A percentile compares a stretch with the other conserved stretches of the same genome.
Evolutionary conservation across 2,113 vertebrate genomes (phyloP).

Genomic region (Anseranas semipalmata): DNA sequence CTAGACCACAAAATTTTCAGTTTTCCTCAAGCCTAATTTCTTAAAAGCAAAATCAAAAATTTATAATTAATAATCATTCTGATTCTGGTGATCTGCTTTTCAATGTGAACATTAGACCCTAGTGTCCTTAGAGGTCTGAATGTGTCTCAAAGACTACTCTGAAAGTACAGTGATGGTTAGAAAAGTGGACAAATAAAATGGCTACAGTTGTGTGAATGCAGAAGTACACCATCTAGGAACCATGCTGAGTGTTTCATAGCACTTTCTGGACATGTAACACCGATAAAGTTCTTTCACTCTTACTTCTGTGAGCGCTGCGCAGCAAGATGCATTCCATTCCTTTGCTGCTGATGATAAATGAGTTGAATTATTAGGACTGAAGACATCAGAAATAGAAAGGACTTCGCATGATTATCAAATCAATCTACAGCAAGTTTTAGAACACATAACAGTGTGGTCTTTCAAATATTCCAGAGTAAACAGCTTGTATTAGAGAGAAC

Average conservation of each 20-base stretch:
- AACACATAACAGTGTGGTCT: slow-evolving; percentile 10
- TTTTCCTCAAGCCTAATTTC: neutral
- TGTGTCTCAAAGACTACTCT: neutral
- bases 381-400: slow-evolving; percentile 8
- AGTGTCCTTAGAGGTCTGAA: neutral
- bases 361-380: slow-evolving; percentile 34
- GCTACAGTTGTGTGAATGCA: neutral
- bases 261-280: neutral
- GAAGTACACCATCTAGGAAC: neutral
- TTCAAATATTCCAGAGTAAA: slow-evolving; percentile 40
- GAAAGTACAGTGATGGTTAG: neutral
- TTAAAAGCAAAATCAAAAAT: neutral
- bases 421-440: slow-evolving; percentile 38
- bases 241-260: neutral
- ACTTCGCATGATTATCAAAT: slow-evolving; percentile 18
- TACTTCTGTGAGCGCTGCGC: neutral
- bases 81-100: neutral
- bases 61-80: neutral
- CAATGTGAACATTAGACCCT: neutral
- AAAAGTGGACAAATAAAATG: neutral
- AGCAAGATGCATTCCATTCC: slow-evolving; percentile 28
- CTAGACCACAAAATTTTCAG: neutral
- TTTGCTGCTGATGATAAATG: neutral
- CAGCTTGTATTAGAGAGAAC: neutral
- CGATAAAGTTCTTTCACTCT: neutral